These are phyloP conservation scores for Sebastes glaucus DNA, from an alignment of 2,797 vertebrate genomes.

Conservation along the genomic window DNA sequence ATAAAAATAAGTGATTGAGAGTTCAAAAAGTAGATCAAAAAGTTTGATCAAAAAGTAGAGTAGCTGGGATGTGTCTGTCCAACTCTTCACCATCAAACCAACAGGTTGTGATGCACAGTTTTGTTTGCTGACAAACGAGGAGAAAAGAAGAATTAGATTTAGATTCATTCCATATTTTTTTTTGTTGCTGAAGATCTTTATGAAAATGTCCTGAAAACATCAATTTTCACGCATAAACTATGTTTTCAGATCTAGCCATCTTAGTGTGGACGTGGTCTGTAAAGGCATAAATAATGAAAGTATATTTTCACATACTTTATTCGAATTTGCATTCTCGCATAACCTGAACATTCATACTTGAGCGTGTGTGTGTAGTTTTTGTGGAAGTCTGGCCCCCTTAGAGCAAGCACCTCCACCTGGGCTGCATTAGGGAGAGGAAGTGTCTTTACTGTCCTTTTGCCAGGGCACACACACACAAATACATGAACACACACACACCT, in stretches of 20 bases:
- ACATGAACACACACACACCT: slow-evolving; percentile 51
- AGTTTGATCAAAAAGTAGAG: neutral
- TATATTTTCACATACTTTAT: neutral
- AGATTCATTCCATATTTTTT: neutral
- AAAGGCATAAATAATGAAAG: slow-evolving; percentile 15
- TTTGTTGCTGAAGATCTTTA: neutral
- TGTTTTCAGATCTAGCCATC: neutral
- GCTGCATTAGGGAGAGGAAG: slow-evolving; percentile 76
- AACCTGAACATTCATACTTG: neutral
- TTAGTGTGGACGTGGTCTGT: slow-evolving; percentile 7
- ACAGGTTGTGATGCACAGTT: neutral
- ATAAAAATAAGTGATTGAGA: neutral
- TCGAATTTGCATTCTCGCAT: slow-evolving; percentile 16
- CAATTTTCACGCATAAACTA: neutral
- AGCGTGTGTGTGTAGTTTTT: neutral
- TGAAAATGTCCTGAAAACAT: neutral
- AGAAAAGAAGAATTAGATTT: neutral
- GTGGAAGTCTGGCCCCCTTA: slow-evolving; percentile 16
- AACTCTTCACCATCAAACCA: neutral
- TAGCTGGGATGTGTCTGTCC: neutral
- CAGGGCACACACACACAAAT: slow-evolving; percentile 20
- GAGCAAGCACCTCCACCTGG: slow-evolving; percentile 75
- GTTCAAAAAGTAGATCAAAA: neutral
- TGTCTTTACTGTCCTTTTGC: slow-evolving; percentile 71
- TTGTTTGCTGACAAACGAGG: neutral